Evolutionary conservation across 2,797 vertebrate genomes (phyloP), one percentile per base, ranked within the genome.

Genomic region (Geotrypetes seraphini): DNA sequence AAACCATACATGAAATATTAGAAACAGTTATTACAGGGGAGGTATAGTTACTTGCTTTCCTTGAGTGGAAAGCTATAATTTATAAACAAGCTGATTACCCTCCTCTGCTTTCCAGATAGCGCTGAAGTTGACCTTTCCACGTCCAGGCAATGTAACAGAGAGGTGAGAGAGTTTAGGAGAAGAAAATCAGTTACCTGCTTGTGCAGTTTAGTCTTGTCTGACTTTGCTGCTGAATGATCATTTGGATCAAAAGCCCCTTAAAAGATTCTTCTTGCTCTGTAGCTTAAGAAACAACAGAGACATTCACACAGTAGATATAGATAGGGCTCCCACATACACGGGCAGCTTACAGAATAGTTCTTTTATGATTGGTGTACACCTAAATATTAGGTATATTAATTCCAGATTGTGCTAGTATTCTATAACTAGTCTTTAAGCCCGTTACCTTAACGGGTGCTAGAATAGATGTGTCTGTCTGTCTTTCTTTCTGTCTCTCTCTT

Each of bases 1-100:
- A 54, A 70, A 66, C 36, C 58, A 58, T 57, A 61, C 69, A 62
- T 60, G 29, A 69, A 58, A 47, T 62, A 57, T 64, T 57, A 66
- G 54, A 49, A 64, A 45, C 39, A 63, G 33, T 66, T 61, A 48
- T 60, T 63, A 52, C 27, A 69, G 41, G 53, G 39, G 34, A 60
- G 20, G 34, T 29, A 46, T 35, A 40, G 40, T 48, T 67, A 57
- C 61, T 74, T 65, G 50, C 52, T 73, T 69, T 68, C 41, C 50
- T 66, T 66, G 38, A 47, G 36, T 53, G 47, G 64, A 58, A 47
- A 57, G 48, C 42, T 67, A 48, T 53, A 45, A 53, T 47, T 51
- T 62, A 55, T n/a, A 22, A 56, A 53, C 57, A 43, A 38, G 19
- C 50, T 60, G 66, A 67, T 66, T 64, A 28, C 39, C 25, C 31